These are phyloP conservation scores for Acanthopagrus latus DNA, from an alignment of 2,797 vertebrate species.

Conservation along the genomic window DNA sequence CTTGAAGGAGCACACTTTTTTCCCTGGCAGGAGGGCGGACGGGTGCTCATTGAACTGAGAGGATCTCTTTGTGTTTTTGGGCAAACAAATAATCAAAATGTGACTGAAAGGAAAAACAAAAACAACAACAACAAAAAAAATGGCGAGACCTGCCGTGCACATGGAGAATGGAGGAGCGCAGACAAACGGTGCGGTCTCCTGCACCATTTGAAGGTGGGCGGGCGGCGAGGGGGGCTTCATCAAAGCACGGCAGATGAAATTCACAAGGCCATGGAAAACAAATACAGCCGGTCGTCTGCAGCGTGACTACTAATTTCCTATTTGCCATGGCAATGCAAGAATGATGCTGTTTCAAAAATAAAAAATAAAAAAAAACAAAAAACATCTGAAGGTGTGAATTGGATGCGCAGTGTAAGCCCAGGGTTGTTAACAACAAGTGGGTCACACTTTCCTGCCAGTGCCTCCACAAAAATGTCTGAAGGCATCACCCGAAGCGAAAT, in stretches of 20 bases:
- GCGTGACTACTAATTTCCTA: constrained; percentile 64
- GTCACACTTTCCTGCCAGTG: constrained; percentile 31
- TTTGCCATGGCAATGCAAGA: constrained; percentile 49
- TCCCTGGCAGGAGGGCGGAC: constrained; percentile 6
- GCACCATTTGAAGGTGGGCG: constrained; percentile 13
- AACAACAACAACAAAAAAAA: constrained; percentile 14
- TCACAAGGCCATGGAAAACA: constrained; percentile 55
- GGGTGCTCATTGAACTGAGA: constrained; percentile 56
- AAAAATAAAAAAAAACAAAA: no score
- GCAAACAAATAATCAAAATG: constrained; percentile 60
- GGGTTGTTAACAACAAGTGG: constrained; percentile 50
- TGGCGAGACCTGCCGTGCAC: constrained; percentile 8
- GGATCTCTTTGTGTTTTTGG: constrained; percentile 61
- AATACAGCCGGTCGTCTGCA: constrained; percentile 44
- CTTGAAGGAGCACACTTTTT: constrained; percentile 55
- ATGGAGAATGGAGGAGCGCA: constrained; percentile 48
- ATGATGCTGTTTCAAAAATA: constrained; percentile 48
- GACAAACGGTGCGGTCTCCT: constrained; percentile 33
- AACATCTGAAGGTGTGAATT: constrained; percentile 64
- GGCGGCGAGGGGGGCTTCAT: constrained; percentile 33
- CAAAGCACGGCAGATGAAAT: constrained; percentile 66
- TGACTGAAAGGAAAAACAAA: constrained; percentile 30
- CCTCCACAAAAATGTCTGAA: constrained; percentile 40
- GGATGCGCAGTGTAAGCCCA: constrained; percentile 36
- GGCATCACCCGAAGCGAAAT: constrained; percentile 32